A percentile compares a stretch with the other conserved stretches of the same genome.
Evolutionary conservation across 2,113 vertebrate species (phyloP).

Genomic region (Clinocottus analis): DNA sequence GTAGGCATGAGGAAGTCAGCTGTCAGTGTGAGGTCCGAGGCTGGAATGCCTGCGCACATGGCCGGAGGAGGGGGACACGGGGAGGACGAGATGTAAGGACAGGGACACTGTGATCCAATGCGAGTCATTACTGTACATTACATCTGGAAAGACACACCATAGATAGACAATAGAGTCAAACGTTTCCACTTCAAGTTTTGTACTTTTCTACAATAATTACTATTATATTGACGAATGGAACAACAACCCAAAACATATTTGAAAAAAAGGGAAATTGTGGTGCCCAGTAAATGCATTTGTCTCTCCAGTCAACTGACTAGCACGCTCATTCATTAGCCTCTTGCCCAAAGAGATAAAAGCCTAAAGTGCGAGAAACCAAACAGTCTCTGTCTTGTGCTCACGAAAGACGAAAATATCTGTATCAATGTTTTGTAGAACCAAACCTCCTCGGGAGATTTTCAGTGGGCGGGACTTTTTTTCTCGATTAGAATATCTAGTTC

Average conservation of each 20-base stretch:
- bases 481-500: conserved; percentile 22
- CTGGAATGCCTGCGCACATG: conserved; percentile 77
- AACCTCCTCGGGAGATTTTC: conserved; percentile 13
- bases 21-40: conserved; percentile 79
- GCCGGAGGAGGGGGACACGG: conserved; percentile 32
- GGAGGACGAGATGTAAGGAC: conserved; percentile 35
- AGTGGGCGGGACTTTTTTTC: conserved; percentile 15
- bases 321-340: conserved; percentile 38
- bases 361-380: conserved; percentile 28
- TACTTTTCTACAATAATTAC: neutral
- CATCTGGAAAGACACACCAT: conserved; percentile 1
- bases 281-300: conserved; percentile 24
- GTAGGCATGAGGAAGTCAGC: conserved; percentile 83
- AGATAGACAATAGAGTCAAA: conserved; percentile 1
- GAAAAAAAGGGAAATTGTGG: neutral
- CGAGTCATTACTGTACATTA: conserved; percentile 32
- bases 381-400: conserved; percentile 59
- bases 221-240: neutral
- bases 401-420: conserved; percentile 13
- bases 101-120: conserved; percentile 28
- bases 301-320: conserved; percentile 60
- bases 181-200: neutral
- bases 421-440: conserved; percentile 15
- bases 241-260: neutral
- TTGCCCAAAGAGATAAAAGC: conserved; percentile 27